Conservation (phyloP, 2,797 vertebrate genomes). For the Coregonus suidteri region DNA sequence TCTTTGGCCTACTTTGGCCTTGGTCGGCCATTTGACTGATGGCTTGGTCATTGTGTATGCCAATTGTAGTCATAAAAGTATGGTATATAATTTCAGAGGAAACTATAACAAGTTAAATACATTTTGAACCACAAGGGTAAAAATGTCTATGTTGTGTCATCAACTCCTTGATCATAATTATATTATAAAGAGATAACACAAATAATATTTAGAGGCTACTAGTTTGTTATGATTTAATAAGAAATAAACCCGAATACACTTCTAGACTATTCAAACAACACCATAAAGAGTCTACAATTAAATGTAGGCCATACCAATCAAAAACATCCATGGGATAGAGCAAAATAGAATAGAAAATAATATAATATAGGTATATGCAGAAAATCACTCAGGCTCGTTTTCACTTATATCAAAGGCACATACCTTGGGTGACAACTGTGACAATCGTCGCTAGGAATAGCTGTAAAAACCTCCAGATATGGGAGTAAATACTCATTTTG, state of each 20-base stretch:
- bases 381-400: neutral
- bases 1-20: neutral
- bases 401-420: conserved; percentile 22
- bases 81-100: too few species aligned
- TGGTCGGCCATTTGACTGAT: too few species aligned
- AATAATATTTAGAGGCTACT: too few species aligned
- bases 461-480: conserved; percentile 65
- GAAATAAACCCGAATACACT: too few species aligned
- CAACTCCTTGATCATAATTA: too few species aligned
- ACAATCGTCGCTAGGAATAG: conserved; percentile 64
- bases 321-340: neutral
- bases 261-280: neutral
- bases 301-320: neutral
- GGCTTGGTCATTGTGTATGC: too few species aligned
- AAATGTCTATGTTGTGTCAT: too few species aligned
- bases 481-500: conserved; percentile 70
- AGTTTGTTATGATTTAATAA: neutral
- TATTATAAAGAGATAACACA: too few species aligned
- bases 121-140: too few species aligned
- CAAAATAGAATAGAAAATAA: too few species aligned
- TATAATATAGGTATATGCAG: neutral
- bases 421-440: conserved; percentile 72
- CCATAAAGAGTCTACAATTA: neutral
- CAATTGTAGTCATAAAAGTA: too few species aligned
- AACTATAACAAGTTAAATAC: too few species aligned